Percentiles rank a stretch among this genome's conserved stretches.
phyloP scores from a whole-genome alignment of 2,113 vertebrate species.

The Actinemys pallida region DNA sequence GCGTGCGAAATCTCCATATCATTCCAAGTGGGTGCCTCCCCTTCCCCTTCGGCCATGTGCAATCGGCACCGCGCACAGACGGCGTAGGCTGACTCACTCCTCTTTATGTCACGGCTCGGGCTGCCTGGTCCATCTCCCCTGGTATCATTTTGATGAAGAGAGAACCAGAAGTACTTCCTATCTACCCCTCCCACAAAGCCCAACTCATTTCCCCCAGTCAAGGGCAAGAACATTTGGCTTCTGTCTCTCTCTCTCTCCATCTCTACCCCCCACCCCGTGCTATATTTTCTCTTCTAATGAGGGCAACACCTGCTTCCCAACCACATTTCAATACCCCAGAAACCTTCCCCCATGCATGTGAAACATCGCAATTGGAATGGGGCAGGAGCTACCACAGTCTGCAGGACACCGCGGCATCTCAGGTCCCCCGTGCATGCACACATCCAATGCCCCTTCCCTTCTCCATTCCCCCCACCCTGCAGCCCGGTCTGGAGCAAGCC shows the following conservation, averaged over 20 bases:
- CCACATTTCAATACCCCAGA: neutral
- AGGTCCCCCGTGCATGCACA: neutral
- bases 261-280: neutral
- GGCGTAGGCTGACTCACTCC: neutral
- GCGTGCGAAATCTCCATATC: neutral
- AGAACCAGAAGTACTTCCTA: neutral
- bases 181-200: neutral
- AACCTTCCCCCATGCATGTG: neutral
- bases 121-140: rapidly evolving
- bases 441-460: no score
- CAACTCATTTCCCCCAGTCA: neutral
- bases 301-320: constrained; percentile 52
- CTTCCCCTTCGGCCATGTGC: neutral
- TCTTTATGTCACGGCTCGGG: constrained; percentile 4
- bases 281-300: constrained; percentile 47
- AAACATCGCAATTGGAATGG: neutral
- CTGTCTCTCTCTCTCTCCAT: neutral
- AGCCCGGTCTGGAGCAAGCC: neutral
- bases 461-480: neutral
- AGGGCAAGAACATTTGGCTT: neutral
- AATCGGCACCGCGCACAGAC: rapidly evolving
- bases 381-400: neutral
- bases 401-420: neutral
- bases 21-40: neutral
- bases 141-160: neutral